Percentiles rank a stretch among this genome's conserved stretches.
Conservation (phyloP, 2,113 vertebrate species). For the Dendropsophus ebraccatus region DNA sequence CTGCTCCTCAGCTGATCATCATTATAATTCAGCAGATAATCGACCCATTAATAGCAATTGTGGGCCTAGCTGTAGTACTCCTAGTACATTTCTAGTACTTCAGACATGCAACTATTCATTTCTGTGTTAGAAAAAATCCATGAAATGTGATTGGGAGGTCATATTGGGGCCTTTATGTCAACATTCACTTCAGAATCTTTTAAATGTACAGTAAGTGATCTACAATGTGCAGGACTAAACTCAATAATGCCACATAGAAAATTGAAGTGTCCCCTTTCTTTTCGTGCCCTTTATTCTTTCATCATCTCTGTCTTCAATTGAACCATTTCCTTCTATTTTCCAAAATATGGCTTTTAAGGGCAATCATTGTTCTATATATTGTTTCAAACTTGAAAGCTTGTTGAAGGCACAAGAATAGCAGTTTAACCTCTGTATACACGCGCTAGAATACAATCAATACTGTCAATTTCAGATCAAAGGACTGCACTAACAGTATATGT, state of each 20-base stretch:
- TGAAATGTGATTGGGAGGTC: neutral
- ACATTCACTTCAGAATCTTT: neutral
- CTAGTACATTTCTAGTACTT: neutral
- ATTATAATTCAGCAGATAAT: too few relatives aligned
- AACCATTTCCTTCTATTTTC: constrained; percentile 38
- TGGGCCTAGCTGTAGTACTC: too few relatives aligned
- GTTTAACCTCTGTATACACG: constrained; percentile 11
- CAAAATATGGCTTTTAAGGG: constrained; percentile 49
- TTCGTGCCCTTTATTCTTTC: constrained; percentile 9
- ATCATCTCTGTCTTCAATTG: constrained; percentile 31
- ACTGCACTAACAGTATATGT: neutral
- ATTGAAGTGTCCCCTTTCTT: constrained; percentile 13
- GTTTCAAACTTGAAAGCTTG: constrained; percentile 28
- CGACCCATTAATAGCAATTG: too few relatives aligned
- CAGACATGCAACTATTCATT: neutral
- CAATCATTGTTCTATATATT: constrained; percentile 10
- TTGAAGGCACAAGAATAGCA: constrained; percentile 22
- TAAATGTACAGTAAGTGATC: neutral
- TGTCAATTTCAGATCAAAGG: constrained; percentile 51
- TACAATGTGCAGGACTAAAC: neutral
- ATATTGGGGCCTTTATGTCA: neutral
- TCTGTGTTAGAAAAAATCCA: neutral
- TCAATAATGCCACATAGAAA: constrained; percentile 20
- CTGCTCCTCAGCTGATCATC: too few relatives aligned
- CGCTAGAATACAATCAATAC: constrained; percentile 38